Percentiles rank a stretch among this genome's conserved stretches.
Evolutionary conservation across 2,113 vertebrate genomes (phyloP).

Genomic region (Fukomys damarensis): DNA sequence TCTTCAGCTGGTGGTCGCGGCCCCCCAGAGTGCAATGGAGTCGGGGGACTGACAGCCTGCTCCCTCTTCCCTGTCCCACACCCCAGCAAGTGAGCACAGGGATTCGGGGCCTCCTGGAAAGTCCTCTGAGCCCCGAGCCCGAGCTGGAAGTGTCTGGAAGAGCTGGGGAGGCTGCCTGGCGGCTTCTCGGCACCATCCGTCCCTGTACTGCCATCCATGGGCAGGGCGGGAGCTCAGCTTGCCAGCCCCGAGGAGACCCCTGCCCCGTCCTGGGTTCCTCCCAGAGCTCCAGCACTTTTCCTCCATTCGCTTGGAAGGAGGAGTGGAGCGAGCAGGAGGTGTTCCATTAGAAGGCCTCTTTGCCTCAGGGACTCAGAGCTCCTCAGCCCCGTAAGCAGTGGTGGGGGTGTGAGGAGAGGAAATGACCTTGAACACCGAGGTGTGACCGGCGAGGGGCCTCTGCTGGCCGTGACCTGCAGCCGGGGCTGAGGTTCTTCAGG

Average conservation of each 20-base stretch:
- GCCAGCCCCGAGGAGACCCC: neutral
- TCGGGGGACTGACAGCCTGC: neutral
- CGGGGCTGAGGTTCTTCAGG: neutral
- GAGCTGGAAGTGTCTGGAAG: neutral
- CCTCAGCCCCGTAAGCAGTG: neutral
- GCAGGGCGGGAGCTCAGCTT: neutral
- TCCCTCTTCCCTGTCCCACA: neutral
- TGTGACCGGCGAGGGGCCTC: neutral
- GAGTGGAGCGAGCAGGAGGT: neutral
- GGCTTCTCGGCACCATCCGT: neutral
- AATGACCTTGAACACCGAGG: neutral
- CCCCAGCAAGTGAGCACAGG: neutral
- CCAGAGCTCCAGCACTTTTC: neutral
- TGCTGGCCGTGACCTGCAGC: neutral
- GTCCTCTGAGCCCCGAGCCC: neutral
- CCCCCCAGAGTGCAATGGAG: neutral
- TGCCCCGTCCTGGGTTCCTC: neutral
- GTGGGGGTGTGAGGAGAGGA: neutral
- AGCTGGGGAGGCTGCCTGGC: neutral
- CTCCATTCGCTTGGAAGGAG: neutral
- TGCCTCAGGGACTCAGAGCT: neutral
- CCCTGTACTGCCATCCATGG: neutral
- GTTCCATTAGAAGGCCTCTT: neutral
- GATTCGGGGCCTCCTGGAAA: neutral
- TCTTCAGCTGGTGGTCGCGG: constrained; percentile 68